Percentiles rank a stretch among this genome's conserved stretches.
These are phyloP conservation scores for Nephila pilipes DNA, from an alignment of 1,140 invertebrate genomes.

Conservation along the genomic window DNA sequence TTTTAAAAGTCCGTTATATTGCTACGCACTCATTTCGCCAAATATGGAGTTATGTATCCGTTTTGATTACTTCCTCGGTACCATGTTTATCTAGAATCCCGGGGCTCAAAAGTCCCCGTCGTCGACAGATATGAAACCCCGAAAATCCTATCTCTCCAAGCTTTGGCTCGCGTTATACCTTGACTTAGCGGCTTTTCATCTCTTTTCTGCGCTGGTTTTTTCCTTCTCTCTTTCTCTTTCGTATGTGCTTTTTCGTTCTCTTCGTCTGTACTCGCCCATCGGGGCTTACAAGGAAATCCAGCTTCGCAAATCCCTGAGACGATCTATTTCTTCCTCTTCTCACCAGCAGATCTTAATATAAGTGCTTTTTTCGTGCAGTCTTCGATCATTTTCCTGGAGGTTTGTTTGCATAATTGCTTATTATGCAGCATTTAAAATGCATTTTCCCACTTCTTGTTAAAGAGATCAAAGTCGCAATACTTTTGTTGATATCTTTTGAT, in stretches of 20 bases:
- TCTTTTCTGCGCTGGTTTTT: neutral
- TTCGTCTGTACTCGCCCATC: neutral
- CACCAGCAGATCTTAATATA: conserved; percentile 39
- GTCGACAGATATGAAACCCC: conserved; percentile 64
- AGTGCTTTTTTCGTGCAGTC: neutral
- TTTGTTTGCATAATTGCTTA: neutral
- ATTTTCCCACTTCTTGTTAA: too few relatives aligned
- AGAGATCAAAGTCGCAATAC: too few relatives aligned
- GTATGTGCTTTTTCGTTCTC: conserved; percentile 17
- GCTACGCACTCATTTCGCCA: conserved; percentile 40
- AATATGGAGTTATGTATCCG: conserved; percentile 61
- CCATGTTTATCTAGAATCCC: conserved; percentile 55
- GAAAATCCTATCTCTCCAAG: conserved; percentile 59
- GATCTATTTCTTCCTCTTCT: conserved; percentile 62
- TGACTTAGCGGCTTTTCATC: conserved; percentile 49
- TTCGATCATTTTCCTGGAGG: neutral
- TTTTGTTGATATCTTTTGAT: too few relatives aligned
- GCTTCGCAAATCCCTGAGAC: conserved; percentile 37
- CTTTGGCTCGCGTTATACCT: conserved; percentile 50
- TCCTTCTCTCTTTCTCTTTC: neutral
- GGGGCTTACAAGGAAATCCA: conserved; percentile 59
- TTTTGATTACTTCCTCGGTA: conserved; percentile 66
- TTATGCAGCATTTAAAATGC: too few relatives aligned
- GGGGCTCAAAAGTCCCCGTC: neutral
- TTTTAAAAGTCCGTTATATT: conserved; percentile 57